A percentile compares a stretch with the other conserved stretches of the same genome.
Conservation (phyloP, 2,113 vertebrate species). For the Gasterosteus nipponicus region DNA sequence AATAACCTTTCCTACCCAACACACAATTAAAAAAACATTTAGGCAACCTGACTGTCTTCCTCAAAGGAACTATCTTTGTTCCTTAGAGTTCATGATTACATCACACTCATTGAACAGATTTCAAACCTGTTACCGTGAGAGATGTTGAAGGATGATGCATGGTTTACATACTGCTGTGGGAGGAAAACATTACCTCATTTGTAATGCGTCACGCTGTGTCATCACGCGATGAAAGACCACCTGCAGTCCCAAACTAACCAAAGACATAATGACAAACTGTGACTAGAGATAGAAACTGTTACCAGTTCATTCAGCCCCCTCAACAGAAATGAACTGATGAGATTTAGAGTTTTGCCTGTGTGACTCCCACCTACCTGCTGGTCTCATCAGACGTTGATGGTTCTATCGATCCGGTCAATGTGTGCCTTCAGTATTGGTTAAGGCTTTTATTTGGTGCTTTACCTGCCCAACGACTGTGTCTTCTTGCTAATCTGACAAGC, state of each 20-base stretch:
- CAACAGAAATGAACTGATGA: conserved; percentile 31
- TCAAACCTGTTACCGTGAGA: conserved; percentile 9
- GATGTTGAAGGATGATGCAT: conserved; percentile 18
- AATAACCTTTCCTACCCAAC: background rate
- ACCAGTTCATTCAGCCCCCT: conserved; percentile 7
- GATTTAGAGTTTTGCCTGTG: conserved; percentile 36
- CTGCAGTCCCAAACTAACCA: background rate
- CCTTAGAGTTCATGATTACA: conserved; percentile 2
- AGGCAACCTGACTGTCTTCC: background rate
- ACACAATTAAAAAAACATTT: background rate
- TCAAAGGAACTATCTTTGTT: background rate
- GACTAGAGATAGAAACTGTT: conserved; percentile 8
- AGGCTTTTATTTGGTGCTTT: conserved; percentile 60
- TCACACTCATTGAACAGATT: conserved; percentile 13
- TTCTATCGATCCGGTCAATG: conserved; percentile 69
- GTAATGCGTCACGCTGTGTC: conserved; percentile 4
- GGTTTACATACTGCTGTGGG: conserved; percentile 20
- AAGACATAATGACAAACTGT: conserved; percentile 9
- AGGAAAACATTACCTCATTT: conserved; percentile 19
- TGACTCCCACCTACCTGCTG: conserved; percentile 33
- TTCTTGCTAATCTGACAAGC: conserved; percentile 37
- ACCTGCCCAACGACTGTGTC: conserved; percentile 58
- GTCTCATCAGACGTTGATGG: conserved; percentile 64
- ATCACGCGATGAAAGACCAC: conserved; percentile 8
- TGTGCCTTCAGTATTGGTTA: conserved; percentile 43